Evolutionary conservation across 2,797 vertebrate species (phyloP).

Genomic region (Apogon talboti): DNA sequence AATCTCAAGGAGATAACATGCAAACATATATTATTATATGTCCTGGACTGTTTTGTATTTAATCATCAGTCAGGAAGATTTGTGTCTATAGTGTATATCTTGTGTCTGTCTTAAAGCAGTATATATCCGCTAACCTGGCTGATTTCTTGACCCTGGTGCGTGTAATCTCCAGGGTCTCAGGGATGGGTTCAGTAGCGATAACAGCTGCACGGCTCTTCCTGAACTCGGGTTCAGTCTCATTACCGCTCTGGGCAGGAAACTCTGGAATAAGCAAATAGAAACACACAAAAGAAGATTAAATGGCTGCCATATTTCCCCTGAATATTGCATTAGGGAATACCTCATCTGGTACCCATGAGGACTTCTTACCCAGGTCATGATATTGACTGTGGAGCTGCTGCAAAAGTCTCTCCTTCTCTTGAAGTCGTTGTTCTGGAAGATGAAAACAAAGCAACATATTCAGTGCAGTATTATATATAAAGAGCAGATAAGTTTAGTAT

Average conservation of each 20-base stretch:
- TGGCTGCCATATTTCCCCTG: neutral
- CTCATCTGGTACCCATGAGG: neutral
- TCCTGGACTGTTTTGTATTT: no score
- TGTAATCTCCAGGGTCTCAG: constrained; percentile 68
- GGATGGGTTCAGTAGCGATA: constrained; percentile 82
- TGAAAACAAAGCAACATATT: neutral
- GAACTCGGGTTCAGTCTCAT: constrained; percentile 65
- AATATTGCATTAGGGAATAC: constrained; percentile 11
- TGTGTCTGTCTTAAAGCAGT: no score
- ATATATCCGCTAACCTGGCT: constrained; percentile 70
- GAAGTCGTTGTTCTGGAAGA: constrained; percentile 73
- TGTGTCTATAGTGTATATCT: no score
- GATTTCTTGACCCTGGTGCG: constrained; percentile 74
- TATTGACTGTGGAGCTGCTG: constrained; percentile 78
- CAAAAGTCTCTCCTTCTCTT: constrained; percentile 81
- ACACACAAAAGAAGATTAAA: constrained; percentile 28
- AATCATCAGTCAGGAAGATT: no score
- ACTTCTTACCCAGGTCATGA: constrained; percentile 75
- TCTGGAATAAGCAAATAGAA: constrained; percentile 63
- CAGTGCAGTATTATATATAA: neutral
- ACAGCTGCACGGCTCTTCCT: constrained; percentile 79
- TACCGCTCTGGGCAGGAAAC: constrained; percentile 51
- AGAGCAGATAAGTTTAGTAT: no score
- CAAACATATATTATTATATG: neutral
- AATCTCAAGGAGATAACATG: neutral